A percentile compares a stretch with the other conserved stretches of the same genome.
phyloP scores from a whole-genome alignment of 2,113 vertebrate species.

The Arothron firmamentum region DNA sequence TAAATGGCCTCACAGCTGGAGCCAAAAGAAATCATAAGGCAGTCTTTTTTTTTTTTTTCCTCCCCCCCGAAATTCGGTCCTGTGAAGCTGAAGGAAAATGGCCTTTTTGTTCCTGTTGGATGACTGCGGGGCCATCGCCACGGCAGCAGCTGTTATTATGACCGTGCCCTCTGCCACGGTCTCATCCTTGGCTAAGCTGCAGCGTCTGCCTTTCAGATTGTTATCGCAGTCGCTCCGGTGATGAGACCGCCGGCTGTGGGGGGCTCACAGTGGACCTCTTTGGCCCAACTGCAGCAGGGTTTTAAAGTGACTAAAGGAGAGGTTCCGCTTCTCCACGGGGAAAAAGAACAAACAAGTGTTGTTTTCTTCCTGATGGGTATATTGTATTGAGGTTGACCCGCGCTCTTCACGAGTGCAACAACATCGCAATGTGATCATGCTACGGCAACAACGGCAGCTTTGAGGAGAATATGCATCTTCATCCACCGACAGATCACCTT shows the following conservation, averaged over 20 bases:
- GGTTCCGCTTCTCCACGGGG: background rate
- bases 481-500: too few species aligned
- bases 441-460: too few species aligned
- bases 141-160: slow-evolving; percentile 38
- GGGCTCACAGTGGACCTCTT: slow-evolving; percentile 26
- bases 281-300: slow-evolving; percentile 16
- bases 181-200: slow-evolving; percentile 51
- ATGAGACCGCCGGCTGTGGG: slow-evolving; percentile 35
- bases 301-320: slow-evolving; percentile 13
- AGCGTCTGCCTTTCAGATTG: slow-evolving; percentile 41
- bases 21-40: slow-evolving; percentile 34
- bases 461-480: too few species aligned
- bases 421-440: too few species aligned
- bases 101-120: slow-evolving; percentile 40
- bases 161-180: slow-evolving; percentile 36
- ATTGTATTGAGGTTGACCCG: background rate
- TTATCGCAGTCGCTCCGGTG: slow-evolving; percentile 39
- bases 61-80: background rate
- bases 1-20: slow-evolving; percentile 48
- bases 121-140: slow-evolving; percentile 21
- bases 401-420: too few species aligned
- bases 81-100: slow-evolving; percentile 15
- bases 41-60: background rate
- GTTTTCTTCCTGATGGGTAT: background rate
- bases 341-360: background rate